A percentile compares a stretch with the other conserved stretches of the same genome.
Evolutionary conservation across 2,113 vertebrate species (phyloP).

Genomic region (Mesembrinibis cayennensis): DNA sequence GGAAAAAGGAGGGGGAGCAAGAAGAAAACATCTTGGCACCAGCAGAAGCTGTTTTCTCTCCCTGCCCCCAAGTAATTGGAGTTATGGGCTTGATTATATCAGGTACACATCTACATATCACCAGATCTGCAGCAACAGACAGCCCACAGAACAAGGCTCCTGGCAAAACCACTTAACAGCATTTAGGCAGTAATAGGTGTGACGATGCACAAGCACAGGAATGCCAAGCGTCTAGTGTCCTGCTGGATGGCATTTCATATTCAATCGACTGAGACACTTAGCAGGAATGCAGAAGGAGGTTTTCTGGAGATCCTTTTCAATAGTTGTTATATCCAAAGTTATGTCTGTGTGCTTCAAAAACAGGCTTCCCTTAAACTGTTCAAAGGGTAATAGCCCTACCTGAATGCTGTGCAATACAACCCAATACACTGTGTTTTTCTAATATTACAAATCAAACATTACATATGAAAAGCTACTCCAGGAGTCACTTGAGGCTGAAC

Average conservation of each 20-base stretch:
- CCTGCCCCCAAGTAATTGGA: background rate
- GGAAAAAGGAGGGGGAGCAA: background rate
- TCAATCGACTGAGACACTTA: accelerated
- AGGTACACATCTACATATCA: background rate
- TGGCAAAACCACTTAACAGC: background rate
- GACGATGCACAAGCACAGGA: background rate
- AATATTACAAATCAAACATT: background rate
- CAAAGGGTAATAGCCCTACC: background rate
- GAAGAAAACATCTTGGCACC: background rate
- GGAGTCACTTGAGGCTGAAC: background rate
- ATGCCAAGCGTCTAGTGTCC: accelerated
- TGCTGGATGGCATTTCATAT: background rate
- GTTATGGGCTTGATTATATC: background rate
- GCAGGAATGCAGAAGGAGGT: background rate
- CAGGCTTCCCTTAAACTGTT: background rate
- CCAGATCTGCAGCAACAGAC: background rate
- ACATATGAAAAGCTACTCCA: background rate
- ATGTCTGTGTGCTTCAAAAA: background rate
- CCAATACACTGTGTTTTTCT: background rate
- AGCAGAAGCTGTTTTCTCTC: background rate
- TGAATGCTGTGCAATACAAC: background rate
- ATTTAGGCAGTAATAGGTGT: background rate
- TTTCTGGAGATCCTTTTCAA: background rate
- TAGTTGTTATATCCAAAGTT: background rate
- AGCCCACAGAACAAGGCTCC: background rate